A percentile compares a stretch with the other conserved stretches of the same genome.
phyloP scores from a whole-genome alignment of 2,113 vertebrate species.

The Tragulus kanchil region DNA sequence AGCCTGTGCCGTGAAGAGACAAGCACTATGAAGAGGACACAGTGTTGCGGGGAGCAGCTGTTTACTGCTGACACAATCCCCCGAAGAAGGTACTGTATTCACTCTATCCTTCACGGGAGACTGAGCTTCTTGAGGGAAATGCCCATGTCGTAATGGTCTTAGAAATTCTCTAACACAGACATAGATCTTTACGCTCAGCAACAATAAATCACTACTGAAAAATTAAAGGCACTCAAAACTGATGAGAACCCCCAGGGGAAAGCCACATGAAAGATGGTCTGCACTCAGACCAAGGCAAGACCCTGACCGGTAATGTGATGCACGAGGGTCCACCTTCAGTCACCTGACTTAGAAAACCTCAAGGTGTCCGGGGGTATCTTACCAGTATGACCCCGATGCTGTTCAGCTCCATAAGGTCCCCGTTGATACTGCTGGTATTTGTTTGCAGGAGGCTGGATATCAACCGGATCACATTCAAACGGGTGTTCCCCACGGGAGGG shows the following conservation, averaged over 20 bases:
- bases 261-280: background rate
- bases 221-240: background rate
- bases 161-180: background rate
- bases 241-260: background rate
- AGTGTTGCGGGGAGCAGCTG: background rate
- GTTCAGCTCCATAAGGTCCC: conserved; percentile 97
- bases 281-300: background rate
- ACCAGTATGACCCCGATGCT: conserved; percentile 98
- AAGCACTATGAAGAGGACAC: background rate
- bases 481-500: conserved; percentile 97
- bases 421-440: conserved; percentile 95
- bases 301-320: fast-evolving
- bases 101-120: fast-evolving
- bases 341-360: background rate
- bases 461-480: conserved; percentile 96
- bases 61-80: fast-evolving
- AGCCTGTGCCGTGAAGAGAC: background rate
- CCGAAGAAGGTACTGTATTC: background rate
- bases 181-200: background rate
- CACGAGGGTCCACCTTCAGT: background rate
- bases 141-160: background rate
- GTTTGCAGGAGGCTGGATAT: conserved; percentile 97
- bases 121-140: background rate
- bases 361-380: conserved; percentile 79
- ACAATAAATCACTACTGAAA: background rate